Evolutionary conservation across 2,113 vertebrate genomes (phyloP), one percentile per base, ranked within the genome.

Genomic region (Laticauda colubrina): DNA sequence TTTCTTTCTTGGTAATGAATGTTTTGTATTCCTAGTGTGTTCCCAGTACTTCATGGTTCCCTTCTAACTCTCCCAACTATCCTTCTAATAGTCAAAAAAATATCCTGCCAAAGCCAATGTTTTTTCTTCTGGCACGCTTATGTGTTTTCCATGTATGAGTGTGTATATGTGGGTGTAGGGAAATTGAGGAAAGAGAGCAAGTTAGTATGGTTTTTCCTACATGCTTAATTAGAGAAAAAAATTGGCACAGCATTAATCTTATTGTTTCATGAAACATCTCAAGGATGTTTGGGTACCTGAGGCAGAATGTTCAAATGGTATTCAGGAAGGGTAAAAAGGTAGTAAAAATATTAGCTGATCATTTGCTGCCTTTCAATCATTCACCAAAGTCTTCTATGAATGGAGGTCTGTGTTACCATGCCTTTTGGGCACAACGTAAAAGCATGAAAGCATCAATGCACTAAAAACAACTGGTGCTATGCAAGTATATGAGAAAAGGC

Each of bases 1-100:
- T 93, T 61, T 96, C 87, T 90, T 90, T 92, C 94, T 64, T 91
- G 95, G 89, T 93, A 90, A 91, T 87, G 91, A 61, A 94, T 92
- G 93, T 69, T 95, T 92, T 93, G 0, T 90, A 93, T 94, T 0
- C 0, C 90, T 95, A 93, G 87, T 89, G 93, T 93, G 91, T 92
- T 89, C 90, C 88, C 55, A 92, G 34, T 57, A 93, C 93, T 96
- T 95, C 85, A 89, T 90, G 89, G 75, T 86, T 64, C 87, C 90
- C 56, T 91, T 93, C 88, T 94, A 64, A 93, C 94, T 91, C 69
- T 92, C 89, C 93, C 92, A 90, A 87, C 88, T 91, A 94, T 26
- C 92, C 53, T 93, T 93, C 88, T 94, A 90, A 91, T 87, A 94
- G 4, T 56, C 75, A 53, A 75, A 94, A 4, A 56, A 85, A 94